A percentile compares a stretch with the other conserved stretches of the same genome.
phyloP scores from a whole-genome alignment of 1,140 invertebrate species.

The Whitmania pigra region DNA sequence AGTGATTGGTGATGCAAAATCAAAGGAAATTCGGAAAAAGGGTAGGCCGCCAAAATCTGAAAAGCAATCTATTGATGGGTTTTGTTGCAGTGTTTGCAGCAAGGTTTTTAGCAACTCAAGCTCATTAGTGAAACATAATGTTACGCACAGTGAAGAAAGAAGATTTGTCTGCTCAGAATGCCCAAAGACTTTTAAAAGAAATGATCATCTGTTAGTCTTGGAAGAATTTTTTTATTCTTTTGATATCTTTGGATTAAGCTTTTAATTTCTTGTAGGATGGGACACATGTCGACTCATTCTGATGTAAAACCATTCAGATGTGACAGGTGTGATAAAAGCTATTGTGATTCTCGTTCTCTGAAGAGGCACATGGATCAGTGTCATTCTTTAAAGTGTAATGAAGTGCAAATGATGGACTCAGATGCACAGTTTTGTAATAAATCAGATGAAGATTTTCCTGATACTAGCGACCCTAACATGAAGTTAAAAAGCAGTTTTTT shows the following conservation, averaged over 20 bases:
- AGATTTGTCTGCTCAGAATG: conserved; percentile 90
- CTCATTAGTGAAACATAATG: conserved; percentile 88
- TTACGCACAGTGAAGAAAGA: conserved; percentile 91
- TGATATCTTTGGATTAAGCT: background rate
- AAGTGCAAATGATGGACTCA: too few relatives aligned
- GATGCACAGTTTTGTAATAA: too few relatives aligned
- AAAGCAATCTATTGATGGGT: background rate
- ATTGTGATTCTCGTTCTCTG: conserved; percentile 17
- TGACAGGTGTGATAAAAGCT: conserved; percentile 10
- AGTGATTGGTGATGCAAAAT: background rate
- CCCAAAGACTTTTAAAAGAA: conserved; percentile 91
- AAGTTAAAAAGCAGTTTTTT: too few relatives aligned
- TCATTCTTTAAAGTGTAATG: background rate
- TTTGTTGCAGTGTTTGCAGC: conserved; percentile 60
- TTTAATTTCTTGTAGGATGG: background rate
- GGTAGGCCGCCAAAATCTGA: conserved; percentile 12
- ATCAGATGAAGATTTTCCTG: too few relatives aligned
- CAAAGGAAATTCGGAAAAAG: conserved; percentile 8
- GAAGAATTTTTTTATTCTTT: background rate
- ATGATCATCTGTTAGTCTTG: conserved; percentile 85
- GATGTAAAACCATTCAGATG: conserved; percentile 7
- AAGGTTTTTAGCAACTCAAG: conserved; percentile 94
- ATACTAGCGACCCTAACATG: too few relatives aligned
- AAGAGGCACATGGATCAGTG: conserved; percentile 7
- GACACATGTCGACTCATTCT: conserved; percentile 14